These are phyloP conservation scores for Macrophya alboannulata DNA, from an alignment of 2,888 invertebrate species.

Conservation along the genomic window DNA sequence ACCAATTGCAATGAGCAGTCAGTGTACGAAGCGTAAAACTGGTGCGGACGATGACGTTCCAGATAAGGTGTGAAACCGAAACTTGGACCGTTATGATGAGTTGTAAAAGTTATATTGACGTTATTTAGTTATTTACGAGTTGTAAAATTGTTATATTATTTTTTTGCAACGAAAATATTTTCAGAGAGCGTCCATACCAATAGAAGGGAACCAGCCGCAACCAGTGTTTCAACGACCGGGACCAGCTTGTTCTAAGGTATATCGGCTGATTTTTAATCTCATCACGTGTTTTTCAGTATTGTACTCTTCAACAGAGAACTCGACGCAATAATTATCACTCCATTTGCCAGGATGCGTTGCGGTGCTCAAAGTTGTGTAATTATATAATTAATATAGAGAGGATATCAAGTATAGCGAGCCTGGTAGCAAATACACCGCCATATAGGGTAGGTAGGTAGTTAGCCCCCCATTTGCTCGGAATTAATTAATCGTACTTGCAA, in stretches of 20 bases:
- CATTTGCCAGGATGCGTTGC: neutral
- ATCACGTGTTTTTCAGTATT: neutral
- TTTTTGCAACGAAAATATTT: neutral
- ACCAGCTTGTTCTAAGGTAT: conserved; percentile 8
- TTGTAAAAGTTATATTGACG: too few relatives aligned
- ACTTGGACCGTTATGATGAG: neutral
- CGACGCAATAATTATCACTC: too few relatives aligned
- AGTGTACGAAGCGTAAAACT: neutral
- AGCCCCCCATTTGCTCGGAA: too few relatives aligned
- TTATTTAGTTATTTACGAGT: too few relatives aligned
- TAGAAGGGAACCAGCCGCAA: neutral
- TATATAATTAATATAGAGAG: too few relatives aligned
- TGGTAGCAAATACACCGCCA: too few relatives aligned
- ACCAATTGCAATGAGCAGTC: neutral
- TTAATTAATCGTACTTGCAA: too few relatives aligned
- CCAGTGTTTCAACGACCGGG: neutral
- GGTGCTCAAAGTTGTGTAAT: too few relatives aligned
- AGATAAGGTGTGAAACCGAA: neutral
- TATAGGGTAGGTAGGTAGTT: too few relatives aligned
- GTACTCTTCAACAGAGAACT: neutral
- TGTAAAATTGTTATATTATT: too few relatives aligned
- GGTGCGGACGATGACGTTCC: neutral
- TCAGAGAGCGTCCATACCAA: neutral
- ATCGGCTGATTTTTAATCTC: neutral
- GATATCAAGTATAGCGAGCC: too few relatives aligned